phyloP scores from a whole-genome alignment of 2,888 invertebrate genomes.

The Chirona hameri region DNA sequence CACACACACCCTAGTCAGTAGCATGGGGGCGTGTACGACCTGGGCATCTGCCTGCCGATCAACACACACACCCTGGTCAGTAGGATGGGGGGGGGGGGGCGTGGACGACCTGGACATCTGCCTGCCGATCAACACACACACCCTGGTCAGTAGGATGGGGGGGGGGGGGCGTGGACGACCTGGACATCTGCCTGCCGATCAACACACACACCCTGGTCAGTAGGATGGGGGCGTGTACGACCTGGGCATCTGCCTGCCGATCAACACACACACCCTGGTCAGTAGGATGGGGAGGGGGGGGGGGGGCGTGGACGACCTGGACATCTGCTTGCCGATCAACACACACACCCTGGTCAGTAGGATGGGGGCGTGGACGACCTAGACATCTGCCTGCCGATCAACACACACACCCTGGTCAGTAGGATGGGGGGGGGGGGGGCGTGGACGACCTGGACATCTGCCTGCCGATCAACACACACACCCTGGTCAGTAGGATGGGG shows the following conservation, averaged over 20 bases:
- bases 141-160: not conserved
- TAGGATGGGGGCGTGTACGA: constrained; percentile 90
- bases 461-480: constrained; percentile 70
- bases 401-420: constrained; percentile 50
- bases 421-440: too few relatives aligned
- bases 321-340: constrained; percentile 90
- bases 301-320: constrained; percentile 95
- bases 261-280: constrained; percentile 57
- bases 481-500: not conserved
- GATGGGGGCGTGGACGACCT: constrained; percentile 94
- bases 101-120: constrained; percentile 97
- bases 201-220: constrained; percentile 53
- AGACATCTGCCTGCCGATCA: constrained; percentile 90
- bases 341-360: constrained; percentile 40
- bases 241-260: constrained; percentile 90
- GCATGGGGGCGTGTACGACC: constrained; percentile 92
- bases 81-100: too few relatives aligned
- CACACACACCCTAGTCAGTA: constrained; percentile 46
- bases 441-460: constrained; percentile 97
- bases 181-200: constrained; percentile 91
- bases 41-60: constrained; percentile 91
- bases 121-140: constrained; percentile 70
- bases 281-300: too few relatives aligned
- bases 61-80: constrained; percentile 53
- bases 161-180: constrained; percentile 92